Percentiles rank a stretch among this genome's conserved stretches.
These are phyloP conservation scores for Galerucella nymphaeae DNA, from an alignment of 2,888 invertebrate species.

Conservation along the genomic window DNA sequence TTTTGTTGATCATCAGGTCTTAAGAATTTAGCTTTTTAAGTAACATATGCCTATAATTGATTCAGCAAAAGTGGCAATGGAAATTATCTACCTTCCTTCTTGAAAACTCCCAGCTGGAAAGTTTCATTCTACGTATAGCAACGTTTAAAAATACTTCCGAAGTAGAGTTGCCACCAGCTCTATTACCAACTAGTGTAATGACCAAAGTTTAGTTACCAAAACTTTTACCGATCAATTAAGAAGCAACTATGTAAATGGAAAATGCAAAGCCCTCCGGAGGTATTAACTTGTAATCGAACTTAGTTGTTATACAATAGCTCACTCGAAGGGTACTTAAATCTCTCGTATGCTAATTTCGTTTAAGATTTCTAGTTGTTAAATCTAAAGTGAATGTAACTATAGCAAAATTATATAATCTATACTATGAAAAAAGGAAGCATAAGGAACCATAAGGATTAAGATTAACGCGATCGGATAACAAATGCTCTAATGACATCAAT, in stretches of 20 bases:
- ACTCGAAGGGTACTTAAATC: slow-evolving; percentile 14
- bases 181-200: background rate
- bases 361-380: slow-evolving; percentile 11
- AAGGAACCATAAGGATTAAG: slow-evolving; percentile 34
- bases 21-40: too few relatives aligned
- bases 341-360: slow-evolving; percentile 5
- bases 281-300: slow-evolving; percentile 16
- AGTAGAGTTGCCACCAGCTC: background rate
- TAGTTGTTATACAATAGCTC: slow-evolving; percentile 19
- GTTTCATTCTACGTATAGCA: too few relatives aligned
- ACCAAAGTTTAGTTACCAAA: background rate
- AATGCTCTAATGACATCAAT: slow-evolving; percentile 52
- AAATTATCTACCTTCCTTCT: too few relatives aligned
- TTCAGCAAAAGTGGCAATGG: too few relatives aligned
- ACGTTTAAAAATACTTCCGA: background rate
- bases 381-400: too few relatives aligned
- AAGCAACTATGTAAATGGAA: slow-evolving; percentile 14
- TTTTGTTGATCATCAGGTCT: too few relatives aligned
- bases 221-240: slow-evolving; percentile 16
- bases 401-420: too few relatives aligned
- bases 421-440: background rate
- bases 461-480: slow-evolving; percentile 50
- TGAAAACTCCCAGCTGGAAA: too few relatives aligned
- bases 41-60: too few relatives aligned
- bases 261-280: background rate